Base-by-base conservation (phyloP, 2,888 invertebrate genomes). In the Leptopilina drosophilae region DNA sequence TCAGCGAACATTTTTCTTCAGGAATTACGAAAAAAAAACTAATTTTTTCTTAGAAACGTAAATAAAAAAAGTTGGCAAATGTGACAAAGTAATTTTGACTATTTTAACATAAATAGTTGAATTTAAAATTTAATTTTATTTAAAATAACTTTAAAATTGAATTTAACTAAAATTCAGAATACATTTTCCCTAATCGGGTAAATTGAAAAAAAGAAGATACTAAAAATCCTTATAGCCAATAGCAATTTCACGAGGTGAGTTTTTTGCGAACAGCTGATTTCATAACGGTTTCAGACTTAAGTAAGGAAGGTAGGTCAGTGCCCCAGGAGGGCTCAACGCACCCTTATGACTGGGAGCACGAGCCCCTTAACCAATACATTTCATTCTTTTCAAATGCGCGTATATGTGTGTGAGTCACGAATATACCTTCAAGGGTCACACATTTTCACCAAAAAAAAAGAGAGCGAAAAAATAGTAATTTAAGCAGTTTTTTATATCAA, bases 281-380 rank as follows among this genome's bases (percentile, higher is more conserved):
- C 84, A 82, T 89, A 90, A 89, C 89, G 89, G 89, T 89, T 88
- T 85, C 82, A 76, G 73, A 80, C 81, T 82, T 73, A 67, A 77
- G 78, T 84, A 82, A 85, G 87, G 86, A 73, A 89, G 90, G 88
- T 90, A 91, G 91, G 91, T 90, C 91, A 91, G 90, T 90, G 90
- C 90, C 89, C 89, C 86, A 86, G 86, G 87, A 87, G 84, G 82
- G 77, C 78, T 56, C 79, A 79, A 77, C 73, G 82, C 81, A 84
- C 82, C 83, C 84, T 82, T 83, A 80, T 82, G 82, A 80, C 69
- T 33, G 14, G 53, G 69, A 56, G 69, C 67, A 46, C 77, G 42
- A 67, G 67, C 59, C 76, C 69, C 78, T 40, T 53, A 53, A 73
- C 69, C 49, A 73, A 73, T 33, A 53, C 69, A 73, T 33, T 7